phyloP scores from a whole-genome alignment of 2,888 invertebrate species.

The Podabrus alpinus region DNA sequence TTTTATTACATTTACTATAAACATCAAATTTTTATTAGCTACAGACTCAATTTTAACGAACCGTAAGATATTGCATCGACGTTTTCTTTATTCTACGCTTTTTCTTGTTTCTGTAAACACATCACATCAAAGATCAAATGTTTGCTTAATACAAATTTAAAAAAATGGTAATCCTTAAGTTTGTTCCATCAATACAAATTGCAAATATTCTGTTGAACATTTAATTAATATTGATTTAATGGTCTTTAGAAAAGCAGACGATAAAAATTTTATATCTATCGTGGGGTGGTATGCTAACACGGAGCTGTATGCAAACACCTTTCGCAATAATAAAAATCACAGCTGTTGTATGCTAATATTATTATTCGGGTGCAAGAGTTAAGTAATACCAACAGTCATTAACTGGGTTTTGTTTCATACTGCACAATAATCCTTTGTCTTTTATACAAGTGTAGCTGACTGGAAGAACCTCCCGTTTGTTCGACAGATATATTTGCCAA shows the following conservation, averaged over 20 bases:
- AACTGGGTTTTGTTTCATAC: constrained; percentile 6
- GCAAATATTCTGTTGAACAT: neutral
- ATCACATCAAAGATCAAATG: neutral
- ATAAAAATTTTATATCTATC: neutral
- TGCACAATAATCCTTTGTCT: constrained; percentile 19
- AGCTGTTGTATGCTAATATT: neutral
- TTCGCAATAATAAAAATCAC: neutral
- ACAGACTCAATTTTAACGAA: constrained; percentile 4
- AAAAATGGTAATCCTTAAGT: neutral
- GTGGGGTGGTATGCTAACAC: neutral
- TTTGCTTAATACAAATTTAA: neutral
- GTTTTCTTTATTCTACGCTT: neutral
- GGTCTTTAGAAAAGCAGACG: neutral
- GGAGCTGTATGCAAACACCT: neutral
- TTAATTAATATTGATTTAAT: neutral
- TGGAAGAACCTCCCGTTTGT: constrained; percentile 15
- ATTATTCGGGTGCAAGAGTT: neutral
- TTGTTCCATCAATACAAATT: neutral
- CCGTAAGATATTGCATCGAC: constrained; percentile 1
- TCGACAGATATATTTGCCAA: constrained; percentile 20
- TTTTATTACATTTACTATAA: neutral
- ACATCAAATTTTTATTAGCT: neutral
- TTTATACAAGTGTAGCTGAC: constrained; percentile 13
- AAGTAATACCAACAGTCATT: constrained; percentile 16
- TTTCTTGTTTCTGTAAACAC: neutral